Percentiles rank a stretch among this genome's conserved stretches.
Evolutionary conservation across 2,888 invertebrate species (phyloP).

Genomic region (Argynnis bischoffii): DNA sequence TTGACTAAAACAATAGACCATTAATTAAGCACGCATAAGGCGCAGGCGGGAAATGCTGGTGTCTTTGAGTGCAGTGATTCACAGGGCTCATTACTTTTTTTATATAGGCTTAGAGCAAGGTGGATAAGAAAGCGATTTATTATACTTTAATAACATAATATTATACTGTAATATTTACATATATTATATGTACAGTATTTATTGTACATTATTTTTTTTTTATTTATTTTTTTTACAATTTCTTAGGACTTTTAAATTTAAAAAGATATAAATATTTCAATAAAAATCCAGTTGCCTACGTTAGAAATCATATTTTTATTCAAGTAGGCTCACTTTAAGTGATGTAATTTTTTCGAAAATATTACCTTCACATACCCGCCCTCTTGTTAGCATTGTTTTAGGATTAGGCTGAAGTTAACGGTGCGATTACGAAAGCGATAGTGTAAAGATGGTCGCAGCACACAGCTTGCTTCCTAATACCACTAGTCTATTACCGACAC

Average conservation of each 20-base stretch:
- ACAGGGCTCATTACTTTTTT: conserved; percentile 24
- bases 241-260: no score
- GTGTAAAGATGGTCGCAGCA: conserved; percentile 48
- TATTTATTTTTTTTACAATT: no score
- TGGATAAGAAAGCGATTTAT: conserved; percentile 20
- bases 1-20: conserved; percentile 42
- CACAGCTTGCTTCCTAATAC: conserved; percentile 40
- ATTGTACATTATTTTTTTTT: no score
- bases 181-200: no score
- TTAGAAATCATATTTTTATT: not conserved
- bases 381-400: conserved; percentile 20
- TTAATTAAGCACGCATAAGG: conserved; percentile 38
- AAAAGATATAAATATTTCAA: no score
- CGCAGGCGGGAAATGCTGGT: conserved; percentile 35
- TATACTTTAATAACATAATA: not conserved
- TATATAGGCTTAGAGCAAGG: conserved; percentile 3
- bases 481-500: conserved; percentile 54
- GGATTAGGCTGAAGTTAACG: conserved; percentile 47
- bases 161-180: not conserved
- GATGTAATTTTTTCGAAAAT: not conserved
- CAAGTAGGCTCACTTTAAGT: not conserved
- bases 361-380: conserved; percentile 7
- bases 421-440: conserved; percentile 66
- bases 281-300: no score
- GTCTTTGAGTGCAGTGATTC: conserved; percentile 34